Evolutionary conservation across 2,797 vertebrate genomes (phyloP).

Genomic region (Cuniculus paca): DNA sequence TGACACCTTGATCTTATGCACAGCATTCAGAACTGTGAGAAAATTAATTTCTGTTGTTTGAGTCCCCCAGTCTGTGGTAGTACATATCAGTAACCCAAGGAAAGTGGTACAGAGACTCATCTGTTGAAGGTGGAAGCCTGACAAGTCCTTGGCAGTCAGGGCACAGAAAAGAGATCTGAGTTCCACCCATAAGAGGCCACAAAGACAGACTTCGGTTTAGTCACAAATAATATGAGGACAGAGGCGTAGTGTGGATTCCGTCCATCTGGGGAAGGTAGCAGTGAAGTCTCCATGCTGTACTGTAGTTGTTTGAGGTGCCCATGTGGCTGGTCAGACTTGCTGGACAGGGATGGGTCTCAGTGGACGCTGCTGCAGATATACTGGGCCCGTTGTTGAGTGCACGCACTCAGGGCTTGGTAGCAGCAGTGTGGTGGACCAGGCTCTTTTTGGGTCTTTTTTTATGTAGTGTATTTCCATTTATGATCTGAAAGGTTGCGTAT

Average conservation of each 20-base stretch:
- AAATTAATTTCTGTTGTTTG: not conserved
- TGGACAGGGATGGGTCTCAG: not conserved
- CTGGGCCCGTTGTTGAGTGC: not conserved
- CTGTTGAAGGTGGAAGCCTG: not conserved
- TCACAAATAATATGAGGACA: not conserved
- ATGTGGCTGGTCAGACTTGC: not conserved
- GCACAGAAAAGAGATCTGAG: not conserved
- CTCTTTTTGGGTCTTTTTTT: not conserved
- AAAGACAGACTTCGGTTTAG: not conserved
- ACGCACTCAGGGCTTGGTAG: not conserved
- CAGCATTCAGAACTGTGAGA: not conserved
- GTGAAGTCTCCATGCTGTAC: not conserved
- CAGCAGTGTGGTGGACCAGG: not conserved
- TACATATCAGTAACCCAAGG: not conserved
- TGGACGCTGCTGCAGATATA: not conserved
- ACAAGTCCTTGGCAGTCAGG: not conserved
- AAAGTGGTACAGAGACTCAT: not conserved
- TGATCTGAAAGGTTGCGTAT: not conserved
- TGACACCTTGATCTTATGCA: not conserved
- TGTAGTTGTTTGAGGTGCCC: not conserved
- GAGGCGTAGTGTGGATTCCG: not conserved
- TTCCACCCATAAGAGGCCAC: not conserved
- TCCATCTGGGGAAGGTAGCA: not conserved
- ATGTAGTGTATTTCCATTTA: not conserved
- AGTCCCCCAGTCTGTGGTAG: not conserved